Base-by-base conservation (phyloP, 2,888 invertebrate genomes). In the Aradus depressus region DNA sequence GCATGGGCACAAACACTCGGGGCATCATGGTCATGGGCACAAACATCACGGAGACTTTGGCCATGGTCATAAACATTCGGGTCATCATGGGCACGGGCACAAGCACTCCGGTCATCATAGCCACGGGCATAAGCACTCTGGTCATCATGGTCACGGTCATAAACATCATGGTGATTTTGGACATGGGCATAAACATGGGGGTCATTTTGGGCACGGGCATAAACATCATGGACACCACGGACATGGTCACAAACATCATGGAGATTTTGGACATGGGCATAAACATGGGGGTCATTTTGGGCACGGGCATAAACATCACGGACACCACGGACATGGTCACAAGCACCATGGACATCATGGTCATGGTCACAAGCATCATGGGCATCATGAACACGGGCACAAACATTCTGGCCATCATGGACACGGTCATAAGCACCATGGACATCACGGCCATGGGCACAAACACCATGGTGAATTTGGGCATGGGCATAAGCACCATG, bases 261-360 rank as follows among this genome's bases (percentile, higher is more conserved):
- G 82, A 80, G 63, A 79, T 77, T 1, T 81, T 80, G 64, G 81
- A 78, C 2, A 72, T 80, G 22, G 79, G 75, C 68, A 81, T 79
- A 65, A 76, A 78, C 1, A 71, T 80, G 37, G 42, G n/a, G 59
- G 58, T 35, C 54, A 55, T 21, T 50, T 52, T 14, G 54, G 55
- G 10, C 56, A 59, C 39, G 58, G 55, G 32, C 57, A 59, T 41
- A 58, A 59, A 23, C 59, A 59, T 38, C 49, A 52, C 37, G 57
- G 57, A 23, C 52, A 53, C 41, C 54, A 52, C 35, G 57, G 54
- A 10, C 63, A 63, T 52, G 60, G 60, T 21, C 62, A 62, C 57
- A 59, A 61, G 28, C 62, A 63, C 51, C 56, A 59, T 35, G 62
- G 60, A 8, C 60, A 60, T 42, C 59, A 58, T 41, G 61, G 57